Percentiles rank a stretch among this genome's conserved stretches.
phyloP scores from a whole-genome alignment of 2,113 vertebrate genomes.

The Lophochroa leadbeateri region DNA sequence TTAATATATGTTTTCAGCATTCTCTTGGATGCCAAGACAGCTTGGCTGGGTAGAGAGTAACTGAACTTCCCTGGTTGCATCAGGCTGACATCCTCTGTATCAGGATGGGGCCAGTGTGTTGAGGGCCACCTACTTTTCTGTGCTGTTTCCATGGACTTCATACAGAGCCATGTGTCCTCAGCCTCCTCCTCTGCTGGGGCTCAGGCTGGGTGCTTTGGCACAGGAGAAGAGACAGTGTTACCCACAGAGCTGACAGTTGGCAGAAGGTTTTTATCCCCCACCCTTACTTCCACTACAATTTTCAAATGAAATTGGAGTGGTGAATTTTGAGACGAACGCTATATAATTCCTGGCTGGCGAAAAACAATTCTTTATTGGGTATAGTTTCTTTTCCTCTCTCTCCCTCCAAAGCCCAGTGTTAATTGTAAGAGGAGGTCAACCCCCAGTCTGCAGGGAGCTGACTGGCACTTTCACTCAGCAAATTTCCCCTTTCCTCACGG shows the following conservation, averaged over 20 bases:
- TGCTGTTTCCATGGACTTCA: background rate
- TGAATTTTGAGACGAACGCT: background rate
- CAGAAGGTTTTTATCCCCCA: background rate
- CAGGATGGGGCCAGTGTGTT: background rate
- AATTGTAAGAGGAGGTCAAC: background rate
- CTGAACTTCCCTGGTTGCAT: background rate
- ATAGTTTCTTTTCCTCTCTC: background rate
- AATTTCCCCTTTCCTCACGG: conserved; percentile 63
- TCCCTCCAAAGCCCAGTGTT: background rate
- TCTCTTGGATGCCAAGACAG: background rate
- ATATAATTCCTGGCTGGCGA: background rate
- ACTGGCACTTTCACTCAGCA: conserved; percentile 19
- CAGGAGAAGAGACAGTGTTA: background rate
- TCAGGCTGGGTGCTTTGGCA: background rate
- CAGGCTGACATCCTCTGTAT: background rate
- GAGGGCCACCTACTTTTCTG: background rate
- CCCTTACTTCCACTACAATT: background rate
- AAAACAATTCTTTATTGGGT: background rate
- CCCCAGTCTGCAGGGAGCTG: background rate
- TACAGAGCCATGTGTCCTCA: background rate
- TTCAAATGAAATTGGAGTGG: background rate
- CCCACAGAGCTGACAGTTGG: fast-evolving
- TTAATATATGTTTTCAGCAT: background rate
- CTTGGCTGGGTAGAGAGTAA: background rate
- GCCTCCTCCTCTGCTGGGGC: background rate